A percentile compares a stretch with the other conserved stretches of the same genome.
Conservation (phyloP, 1,140 invertebrate species). For the Drosophila truncata region DNA sequence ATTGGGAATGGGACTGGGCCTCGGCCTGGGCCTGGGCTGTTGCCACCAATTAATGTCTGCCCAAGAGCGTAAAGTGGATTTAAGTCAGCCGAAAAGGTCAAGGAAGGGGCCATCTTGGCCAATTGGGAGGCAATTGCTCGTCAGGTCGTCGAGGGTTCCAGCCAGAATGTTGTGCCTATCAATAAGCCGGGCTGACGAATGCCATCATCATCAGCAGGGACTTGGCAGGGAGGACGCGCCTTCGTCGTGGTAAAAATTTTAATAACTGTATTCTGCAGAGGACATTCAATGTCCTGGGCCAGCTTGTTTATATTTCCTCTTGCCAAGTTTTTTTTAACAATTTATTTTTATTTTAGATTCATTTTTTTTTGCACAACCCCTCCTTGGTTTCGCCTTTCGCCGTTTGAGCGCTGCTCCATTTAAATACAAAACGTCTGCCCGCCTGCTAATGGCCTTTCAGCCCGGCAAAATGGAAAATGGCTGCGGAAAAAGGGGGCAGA, state of each 20-base stretch:
- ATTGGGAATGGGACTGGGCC: slow-evolving; percentile 4
- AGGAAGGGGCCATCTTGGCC: slow-evolving; percentile 18
- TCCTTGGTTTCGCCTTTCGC: slow-evolving; percentile 27
- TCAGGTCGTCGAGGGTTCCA: slow-evolving; percentile 37
- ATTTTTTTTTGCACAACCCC: slow-evolving; percentile 28
- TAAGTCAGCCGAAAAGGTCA: slow-evolving; percentile 55
- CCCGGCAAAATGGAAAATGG: slow-evolving; percentile 6
- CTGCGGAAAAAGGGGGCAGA: slow-evolving; percentile 1
- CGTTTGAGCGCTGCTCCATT: slow-evolving; percentile 45
- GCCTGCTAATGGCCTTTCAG: slow-evolving; percentile 56
- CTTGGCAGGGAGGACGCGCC: not conserved
- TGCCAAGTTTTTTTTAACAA: slow-evolving; percentile 48
- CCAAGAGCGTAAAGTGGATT: slow-evolving; percentile 49
- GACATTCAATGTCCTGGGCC: slow-evolving; percentile 53
- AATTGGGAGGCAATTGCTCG: slow-evolving; percentile 68
- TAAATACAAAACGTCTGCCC: slow-evolving; percentile 58
- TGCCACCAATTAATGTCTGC: slow-evolving; percentile 62
- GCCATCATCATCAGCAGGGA: slow-evolving; percentile 50
- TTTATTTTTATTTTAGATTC: slow-evolving; percentile 63
- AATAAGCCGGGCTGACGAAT: slow-evolving; percentile 57
- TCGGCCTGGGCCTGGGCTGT: slow-evolving; percentile 3
- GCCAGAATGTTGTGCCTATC: slow-evolving; percentile 64
- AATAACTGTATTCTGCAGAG: slow-evolving; percentile 58
- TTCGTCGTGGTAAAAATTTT: slow-evolving; percentile 42
- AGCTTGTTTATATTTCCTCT: slow-evolving; percentile 65